These are phyloP conservation scores for Channa argus DNA, from an alignment of 2,113 vertebrate species.

Conservation along the genomic window DNA sequence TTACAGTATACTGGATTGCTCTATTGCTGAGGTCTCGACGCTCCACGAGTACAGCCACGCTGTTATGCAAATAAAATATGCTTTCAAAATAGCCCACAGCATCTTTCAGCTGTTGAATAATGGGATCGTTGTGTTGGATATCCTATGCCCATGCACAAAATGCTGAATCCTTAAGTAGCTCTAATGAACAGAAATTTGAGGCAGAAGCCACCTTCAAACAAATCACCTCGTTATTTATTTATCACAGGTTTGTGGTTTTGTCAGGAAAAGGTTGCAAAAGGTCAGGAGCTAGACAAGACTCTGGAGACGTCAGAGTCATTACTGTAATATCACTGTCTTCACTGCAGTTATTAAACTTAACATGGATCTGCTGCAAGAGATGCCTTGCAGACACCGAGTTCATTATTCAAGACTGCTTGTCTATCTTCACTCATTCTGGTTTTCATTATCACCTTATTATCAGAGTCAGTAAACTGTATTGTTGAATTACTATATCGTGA, in stretches of 20 bases:
- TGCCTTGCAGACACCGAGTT: not conserved
- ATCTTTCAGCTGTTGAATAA: conserved; percentile 42
- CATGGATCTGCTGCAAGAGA: not conserved
- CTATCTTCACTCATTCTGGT: not conserved
- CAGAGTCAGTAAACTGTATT: not conserved
- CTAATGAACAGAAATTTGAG: conserved; percentile 22
- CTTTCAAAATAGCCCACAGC: conserved; percentile 48
- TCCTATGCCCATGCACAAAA: not conserved
- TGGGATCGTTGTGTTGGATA: not conserved
- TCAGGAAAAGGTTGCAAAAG: conserved; percentile 43
- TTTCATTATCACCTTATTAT: too few relatives aligned
- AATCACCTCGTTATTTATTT: conserved; percentile 56
- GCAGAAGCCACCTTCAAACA: conserved; percentile 35
- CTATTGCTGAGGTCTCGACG: not conserved
- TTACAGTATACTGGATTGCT: not conserved
- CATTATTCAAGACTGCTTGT: not conserved
- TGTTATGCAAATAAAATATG: conserved; percentile 22
- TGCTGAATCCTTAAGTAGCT: conserved; percentile 4
- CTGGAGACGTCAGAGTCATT: conserved; percentile 46
- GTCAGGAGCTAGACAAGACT: conserved; percentile 25
- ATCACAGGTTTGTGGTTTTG: conserved; percentile 32
- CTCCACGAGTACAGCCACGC: conserved; percentile 4
- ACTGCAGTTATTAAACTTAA: conserved; percentile 18
- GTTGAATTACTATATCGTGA: not conserved
- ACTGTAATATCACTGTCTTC: conserved; percentile 15